phyloP scores from a whole-genome alignment of 2,888 invertebrate genomes.

The Spodoptera exigua region DNA sequence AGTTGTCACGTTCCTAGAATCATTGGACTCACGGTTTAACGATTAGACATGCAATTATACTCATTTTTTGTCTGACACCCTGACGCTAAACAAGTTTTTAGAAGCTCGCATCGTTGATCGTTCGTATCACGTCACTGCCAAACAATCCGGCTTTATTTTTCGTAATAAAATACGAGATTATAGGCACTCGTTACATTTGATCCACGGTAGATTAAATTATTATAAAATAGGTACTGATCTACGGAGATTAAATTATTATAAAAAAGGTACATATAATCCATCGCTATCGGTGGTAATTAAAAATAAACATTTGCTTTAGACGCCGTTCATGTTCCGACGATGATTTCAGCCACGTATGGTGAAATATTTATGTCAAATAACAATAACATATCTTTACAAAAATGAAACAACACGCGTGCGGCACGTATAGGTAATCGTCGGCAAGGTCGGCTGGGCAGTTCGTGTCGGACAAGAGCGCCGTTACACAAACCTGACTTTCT shows the following conservation, averaged over 20 bases:
- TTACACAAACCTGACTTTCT: slow-evolving; percentile 38
- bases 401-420: slow-evolving; percentile 34
- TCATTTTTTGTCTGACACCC: slow-evolving; percentile 58
- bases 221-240: too few species aligned
- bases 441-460: slow-evolving; percentile 43
- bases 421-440: slow-evolving; percentile 26
- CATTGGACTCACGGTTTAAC: slow-evolving; percentile 50
- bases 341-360: slow-evolving; percentile 9
- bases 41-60: slow-evolving; percentile 65
- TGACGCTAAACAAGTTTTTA: slow-evolving; percentile 62
- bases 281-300: slow-evolving; percentile 2
- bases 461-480: slow-evolving; percentile 21
- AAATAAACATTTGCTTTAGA: not conserved
- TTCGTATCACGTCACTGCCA: slow-evolving; percentile 45
- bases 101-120: slow-evolving; percentile 42
- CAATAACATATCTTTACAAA: slow-evolving; percentile 24
- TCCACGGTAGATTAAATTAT: slow-evolving; percentile 16
- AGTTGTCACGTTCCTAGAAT: slow-evolving; percentile 46
- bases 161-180: slow-evolving; percentile 22
- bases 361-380: slow-evolving; percentile 15
- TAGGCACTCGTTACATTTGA: slow-evolving; percentile 8
- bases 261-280: not conserved
- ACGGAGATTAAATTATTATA: slow-evolving; percentile 7
- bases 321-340: slow-evolving; percentile 6
- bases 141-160: slow-evolving; percentile 46